Evolutionary conservation across 1,140 invertebrate species (phyloP), one percentile per base, ranked within the genome.

Genomic region (Schlechtendalia chinensis): DNA sequence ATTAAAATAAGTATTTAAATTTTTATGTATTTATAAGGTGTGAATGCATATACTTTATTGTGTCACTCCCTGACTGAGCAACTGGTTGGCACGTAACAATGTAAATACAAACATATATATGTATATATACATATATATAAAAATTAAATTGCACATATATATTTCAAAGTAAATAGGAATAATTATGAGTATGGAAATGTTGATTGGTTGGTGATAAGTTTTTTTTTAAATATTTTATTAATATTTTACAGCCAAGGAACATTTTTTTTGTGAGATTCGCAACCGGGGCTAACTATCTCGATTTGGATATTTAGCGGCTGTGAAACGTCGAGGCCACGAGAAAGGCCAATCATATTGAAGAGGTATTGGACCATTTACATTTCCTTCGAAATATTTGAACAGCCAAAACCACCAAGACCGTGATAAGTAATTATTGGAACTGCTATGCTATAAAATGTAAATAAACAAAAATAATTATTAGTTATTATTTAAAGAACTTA

Each of bases 301-400:
- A 82, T 89, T 89, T 50, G 88, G 88, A 84, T 89, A 88, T 85
- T 91, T 90, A 84, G 89, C 86, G 84, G 89, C 87, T 63, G 75
- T 61, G 85, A 90, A 90, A 83, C 89, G 86, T 85, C 91, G 88
- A 82, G 92, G 92, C 91, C 92, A 93, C 24, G 93, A 92, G 82
- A 95, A 88, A 82, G 94, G 94, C 92, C 93, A 94, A 85, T 94
- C 91, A 86, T 93, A 95, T 83, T 93, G 91, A 82, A 91, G 88
- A 80, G 93, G 94, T 80, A 96, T 88, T 75, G 90, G 90, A 58
- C 90, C 93, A 82, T 89, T 90, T 29, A 95, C 92, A 86, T 94
- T 95, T 82, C 90, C 89, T 87, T 96, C 94, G 86, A 96, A 94
- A 88, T 94, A 95, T 84, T 88, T 88, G 86, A 96, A 95, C 82